Evolutionary conservation across 1,140 invertebrate genomes (phyloP).

Genomic region (Meloidogyne floridensis): DNA sequence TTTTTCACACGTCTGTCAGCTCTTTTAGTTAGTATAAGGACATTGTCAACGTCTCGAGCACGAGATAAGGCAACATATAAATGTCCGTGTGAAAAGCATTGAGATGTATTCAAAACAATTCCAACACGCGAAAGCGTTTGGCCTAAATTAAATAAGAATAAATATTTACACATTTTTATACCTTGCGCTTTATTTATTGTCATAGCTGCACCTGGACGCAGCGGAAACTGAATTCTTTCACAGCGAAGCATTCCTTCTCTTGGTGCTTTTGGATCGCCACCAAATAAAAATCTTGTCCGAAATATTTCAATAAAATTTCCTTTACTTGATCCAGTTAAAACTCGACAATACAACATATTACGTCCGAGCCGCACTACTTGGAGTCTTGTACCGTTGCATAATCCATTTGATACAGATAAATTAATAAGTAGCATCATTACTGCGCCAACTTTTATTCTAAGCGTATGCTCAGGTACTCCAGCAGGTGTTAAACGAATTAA

Average conservation of each 20-base stretch:
- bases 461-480: background rate
- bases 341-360: background rate
- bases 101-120: background rate
- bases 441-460: background rate
- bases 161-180: background rate
- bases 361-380: background rate
- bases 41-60: background rate
- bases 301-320: too few relatives aligned
- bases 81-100: slow-evolving; percentile 11
- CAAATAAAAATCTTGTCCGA: background rate
- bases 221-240: slow-evolving; percentile 12
- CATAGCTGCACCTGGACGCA: slow-evolving; percentile 1
- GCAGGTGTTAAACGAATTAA: background rate
- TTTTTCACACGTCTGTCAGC: background rate
- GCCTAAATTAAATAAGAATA: background rate
- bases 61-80: background rate
- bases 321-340: background rate
- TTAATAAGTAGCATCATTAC: slow-evolving; percentile 14
- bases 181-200: slow-evolving; percentile 16
- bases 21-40: background rate
- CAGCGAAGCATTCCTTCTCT: background rate
- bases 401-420: background rate
- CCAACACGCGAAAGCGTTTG: background rate
- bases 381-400: slow-evolving; percentile 6
- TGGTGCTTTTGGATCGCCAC: background rate